These are phyloP conservation scores for Agrochola litura DNA, from an alignment of 2,888 invertebrate genomes.

Conservation along the genomic window DNA sequence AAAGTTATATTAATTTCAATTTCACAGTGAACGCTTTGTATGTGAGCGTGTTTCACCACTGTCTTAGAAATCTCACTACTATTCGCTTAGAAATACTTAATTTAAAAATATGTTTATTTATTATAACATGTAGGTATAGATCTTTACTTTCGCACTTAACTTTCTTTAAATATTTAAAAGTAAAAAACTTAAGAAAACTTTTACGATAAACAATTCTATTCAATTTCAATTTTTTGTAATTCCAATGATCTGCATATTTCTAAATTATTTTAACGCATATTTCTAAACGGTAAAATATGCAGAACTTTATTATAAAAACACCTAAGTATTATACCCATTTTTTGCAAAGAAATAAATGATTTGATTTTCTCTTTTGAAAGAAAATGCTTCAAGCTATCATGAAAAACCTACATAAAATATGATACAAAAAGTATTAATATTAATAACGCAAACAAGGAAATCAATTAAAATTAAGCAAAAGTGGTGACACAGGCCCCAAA, in stretches of 20 bases:
- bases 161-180: background rate
- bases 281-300: no score
- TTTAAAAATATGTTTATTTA: background rate
- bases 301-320: no score
- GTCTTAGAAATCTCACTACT: constrained; percentile 12
- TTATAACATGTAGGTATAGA: background rate
- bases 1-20: constrained; percentile 24
- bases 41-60: constrained; percentile 52
- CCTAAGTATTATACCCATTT: no score
- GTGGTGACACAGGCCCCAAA: constrained; percentile 51
- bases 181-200: background rate
- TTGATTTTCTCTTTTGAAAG: constrained; percentile 12
- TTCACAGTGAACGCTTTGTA: constrained; percentile 30
- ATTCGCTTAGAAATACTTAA: background rate
- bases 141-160: background rate
- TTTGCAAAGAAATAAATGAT: no score
- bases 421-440: background rate
- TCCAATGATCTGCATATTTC: no score
- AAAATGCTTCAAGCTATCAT: background rate
- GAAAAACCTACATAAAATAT: background rate
- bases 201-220: background rate
- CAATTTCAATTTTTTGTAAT: no score
- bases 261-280: no score
- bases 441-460: background rate
- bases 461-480: constrained; percentile 27